Base-by-base conservation (phyloP, 2,888 invertebrate species). In the Atrina japonica region DNA sequence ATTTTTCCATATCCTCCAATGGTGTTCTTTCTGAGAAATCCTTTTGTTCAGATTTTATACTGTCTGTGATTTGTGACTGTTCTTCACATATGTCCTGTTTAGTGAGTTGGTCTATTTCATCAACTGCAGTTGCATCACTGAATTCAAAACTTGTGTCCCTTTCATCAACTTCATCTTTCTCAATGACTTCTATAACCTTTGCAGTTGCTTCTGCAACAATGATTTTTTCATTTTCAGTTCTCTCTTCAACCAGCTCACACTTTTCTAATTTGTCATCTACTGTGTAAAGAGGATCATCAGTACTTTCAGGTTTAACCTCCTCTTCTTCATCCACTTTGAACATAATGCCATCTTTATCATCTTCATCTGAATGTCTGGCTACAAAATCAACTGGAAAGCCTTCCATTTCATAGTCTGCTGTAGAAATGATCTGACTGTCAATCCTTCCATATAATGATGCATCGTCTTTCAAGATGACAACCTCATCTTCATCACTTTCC, bases 331-430 rank as follows among this genome's bases (percentile, higher is more conserved):
- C 66, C 1, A 52, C 66, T 27, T 66, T 53, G 14, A 56, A 53
- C n/a, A 60, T 59, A 41, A 72, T 59, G 61, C 63, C 76, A 63
- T 83, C 81, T 63, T 75, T 70, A 55, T 77, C 75, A 25, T 75
- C 75, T 9, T 66, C 66, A 35, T 55, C 53, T 49, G 69, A 67
- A 45, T 70, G 70, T 21, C 76, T 40, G 23, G 64, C 78, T 50
- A 77, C 75, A 65, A 81, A 81, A 29, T 73, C 79, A 7, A 77
- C 70, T 1, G 81, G 81, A 49, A 73, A 73, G 30, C 81, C 83
- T 47, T 74, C 81, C 76, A 81, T 77, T 74, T 83, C 84, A 55
- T 83, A 83, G 68, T 81, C 82, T 52, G 84, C 83, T 30, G 77
- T 77, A 49, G 72, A 63, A 25, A 76, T 65, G 7, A 81, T 75